Base-by-base conservation (phyloP, 2,888 invertebrate genomes). In the Hydrotaea cyrtoneurina region DNA sequence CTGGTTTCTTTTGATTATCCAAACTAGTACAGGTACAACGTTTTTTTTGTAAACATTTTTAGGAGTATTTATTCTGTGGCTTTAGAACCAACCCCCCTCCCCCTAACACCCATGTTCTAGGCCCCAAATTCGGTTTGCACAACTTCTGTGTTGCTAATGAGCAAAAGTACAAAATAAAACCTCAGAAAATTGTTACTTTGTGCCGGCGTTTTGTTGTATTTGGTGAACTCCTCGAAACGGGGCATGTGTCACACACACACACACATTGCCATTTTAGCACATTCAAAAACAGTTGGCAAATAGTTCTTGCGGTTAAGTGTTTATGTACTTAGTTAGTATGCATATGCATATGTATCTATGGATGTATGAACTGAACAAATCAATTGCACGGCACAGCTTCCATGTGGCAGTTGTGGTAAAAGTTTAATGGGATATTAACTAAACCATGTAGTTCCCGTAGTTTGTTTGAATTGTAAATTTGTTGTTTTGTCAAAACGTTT, bases 181-280 rank as follows among this genome's bases (percentile, higher is more conserved):
- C 69, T 69, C 69, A 69, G 69, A 46, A 69, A 69, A 69, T 69
- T 69, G 69, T 69, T 69, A 69, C 69, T 69, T 69, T 69, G 69
- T 69, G 69, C 46, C 17, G 43, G 69, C 46, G 43, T 69, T 69
- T 39, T 46, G 21, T 23, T 43, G 46, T 23, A 19, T 69, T 69
- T 46, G 69, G 21, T 66, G 19, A 31, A 21, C 11, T 57, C 31
- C 31, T 55, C 17, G 21, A 5, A 39, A n/a, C 19, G 17, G 55
- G 19, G 59, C 21, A 31, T 36, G 11, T 43, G 66, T 31, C 21
- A 21, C 55, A 21, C 3, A 2, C n/a, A n/a, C n/a, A 43, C 50
- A n/a, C 50, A 50, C 13, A 7, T 50, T 50, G 50, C 5, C 13
- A 50, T 50, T 50, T n/a, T 50, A 13, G 50, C 50, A 50, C n/a